phyloP scores from a whole-genome alignment of 2,113 vertebrate species.

The Athene cunicularia region DNA sequence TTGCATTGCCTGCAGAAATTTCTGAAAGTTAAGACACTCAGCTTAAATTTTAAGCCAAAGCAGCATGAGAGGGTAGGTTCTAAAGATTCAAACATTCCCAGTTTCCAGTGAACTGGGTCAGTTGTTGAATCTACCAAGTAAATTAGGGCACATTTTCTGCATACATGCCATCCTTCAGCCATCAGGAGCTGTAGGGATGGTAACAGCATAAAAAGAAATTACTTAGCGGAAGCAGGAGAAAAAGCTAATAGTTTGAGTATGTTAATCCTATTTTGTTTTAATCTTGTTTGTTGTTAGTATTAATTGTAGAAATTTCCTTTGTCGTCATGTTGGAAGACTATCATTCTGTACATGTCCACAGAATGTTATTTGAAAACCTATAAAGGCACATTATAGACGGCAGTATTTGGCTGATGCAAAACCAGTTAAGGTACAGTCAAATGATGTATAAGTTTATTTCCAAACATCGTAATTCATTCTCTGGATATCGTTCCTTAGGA shows the following conservation, averaged over 20 bases:
- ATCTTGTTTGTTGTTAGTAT: conserved; percentile 32
- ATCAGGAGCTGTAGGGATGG: background rate
- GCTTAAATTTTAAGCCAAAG: background rate
- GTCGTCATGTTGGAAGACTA: background rate
- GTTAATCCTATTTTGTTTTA: conserved; percentile 48
- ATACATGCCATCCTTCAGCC: background rate
- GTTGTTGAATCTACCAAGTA: background rate
- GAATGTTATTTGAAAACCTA: background rate
- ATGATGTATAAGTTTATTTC: background rate
- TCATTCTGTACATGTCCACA: background rate
- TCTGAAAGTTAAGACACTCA: background rate
- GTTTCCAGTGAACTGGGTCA: background rate
- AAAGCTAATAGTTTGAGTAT: conserved; percentile 7
- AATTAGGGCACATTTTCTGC: background rate
- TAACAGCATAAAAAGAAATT: background rate
- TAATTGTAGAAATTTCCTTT: conserved; percentile 38
- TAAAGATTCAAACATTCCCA: background rate
- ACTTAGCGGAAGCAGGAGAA: background rate
- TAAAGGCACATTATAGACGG: background rate
- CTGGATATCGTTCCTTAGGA: background rate
- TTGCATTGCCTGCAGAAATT: background rate
- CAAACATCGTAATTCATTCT: background rate
- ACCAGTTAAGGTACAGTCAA: background rate
- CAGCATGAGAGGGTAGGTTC: background rate
- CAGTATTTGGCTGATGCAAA: background rate